A percentile compares a stretch with the other conserved stretches of the same genome.
Evolutionary conservation across 2,888 invertebrate genomes (phyloP).

Genomic region (Paralinhomoeus sp.): DNA sequence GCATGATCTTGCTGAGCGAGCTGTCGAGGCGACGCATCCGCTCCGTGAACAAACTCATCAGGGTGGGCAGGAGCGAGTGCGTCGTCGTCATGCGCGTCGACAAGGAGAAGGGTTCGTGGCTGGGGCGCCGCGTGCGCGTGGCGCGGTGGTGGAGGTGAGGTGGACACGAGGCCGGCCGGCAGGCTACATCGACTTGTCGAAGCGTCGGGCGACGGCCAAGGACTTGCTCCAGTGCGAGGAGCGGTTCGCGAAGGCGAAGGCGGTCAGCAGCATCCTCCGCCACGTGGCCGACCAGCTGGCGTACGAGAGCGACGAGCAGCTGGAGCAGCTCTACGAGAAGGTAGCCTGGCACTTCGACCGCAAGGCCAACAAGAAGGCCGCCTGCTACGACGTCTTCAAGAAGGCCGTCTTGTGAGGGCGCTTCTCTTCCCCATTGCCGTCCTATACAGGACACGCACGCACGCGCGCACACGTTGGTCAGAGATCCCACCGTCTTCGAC

Average conservation of each 20-base stretch:
- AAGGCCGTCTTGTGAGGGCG: constrained; percentile 46
- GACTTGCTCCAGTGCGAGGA: constrained; percentile 96
- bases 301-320: constrained; percentile 66
- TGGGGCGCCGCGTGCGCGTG: too few relatives aligned
- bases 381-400: constrained; percentile 92
- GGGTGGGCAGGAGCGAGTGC: constrained; percentile 93
- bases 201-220: constrained; percentile 87
- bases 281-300: constrained; percentile 85
- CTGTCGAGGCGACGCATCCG: constrained; percentile 91
- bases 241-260: constrained; percentile 57
- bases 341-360: constrained; percentile 97
- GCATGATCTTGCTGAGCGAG: constrained; percentile 94
- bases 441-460: too few relatives aligned
- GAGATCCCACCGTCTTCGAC: constrained; percentile 75
- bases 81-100: constrained; percentile 97
- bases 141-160: too few relatives aligned
- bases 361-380: constrained; percentile 80
- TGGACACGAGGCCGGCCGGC: constrained; percentile 11
- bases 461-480: constrained; percentile 28
- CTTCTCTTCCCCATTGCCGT: too few relatives aligned
- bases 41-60: constrained; percentile 93
- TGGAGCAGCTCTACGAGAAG: constrained; percentile 78
- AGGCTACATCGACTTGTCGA: constrained; percentile 97
- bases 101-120: constrained; percentile 68
- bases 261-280: constrained; percentile 66